phyloP scores from a whole-genome alignment of 1,140 invertebrate genomes.

The Trachymyrmex cornetzi region DNA sequence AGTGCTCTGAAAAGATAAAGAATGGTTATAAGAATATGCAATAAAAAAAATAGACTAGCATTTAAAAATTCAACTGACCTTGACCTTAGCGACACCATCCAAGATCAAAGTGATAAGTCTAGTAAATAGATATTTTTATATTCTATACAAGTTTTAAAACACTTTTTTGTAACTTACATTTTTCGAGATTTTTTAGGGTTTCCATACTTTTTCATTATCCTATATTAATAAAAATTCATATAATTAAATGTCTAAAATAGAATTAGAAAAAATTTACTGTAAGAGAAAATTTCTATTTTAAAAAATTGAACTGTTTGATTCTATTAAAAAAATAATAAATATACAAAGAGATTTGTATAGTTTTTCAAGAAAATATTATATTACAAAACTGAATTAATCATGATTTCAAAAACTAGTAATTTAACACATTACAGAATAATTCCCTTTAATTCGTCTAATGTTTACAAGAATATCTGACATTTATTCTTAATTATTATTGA shows the following conservation, averaged over 20 bases:
- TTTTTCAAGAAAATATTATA: not conserved
- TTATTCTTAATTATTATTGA: not conserved
- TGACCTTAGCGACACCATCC: no score
- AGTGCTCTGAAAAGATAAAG: no score
- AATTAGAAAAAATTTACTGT: not conserved
- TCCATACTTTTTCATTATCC: no score
- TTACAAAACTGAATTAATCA: not conserved
- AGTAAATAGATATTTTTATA: no score
- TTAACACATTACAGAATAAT: slow-evolving; percentile 19
- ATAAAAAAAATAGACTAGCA: no score
- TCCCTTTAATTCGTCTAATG: not conserved
- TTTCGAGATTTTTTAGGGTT: no score
- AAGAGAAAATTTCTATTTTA: not conserved
- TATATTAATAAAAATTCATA: not conserved
- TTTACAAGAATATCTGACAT: not conserved
- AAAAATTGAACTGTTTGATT: not conserved
- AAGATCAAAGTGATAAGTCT: no score
- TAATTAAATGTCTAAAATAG: not conserved
- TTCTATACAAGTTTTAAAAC: no score
- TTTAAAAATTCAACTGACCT: no score
- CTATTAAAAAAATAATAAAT: not conserved
- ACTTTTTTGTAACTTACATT: no score
- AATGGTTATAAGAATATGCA: no score
- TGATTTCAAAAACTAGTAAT: not conserved
- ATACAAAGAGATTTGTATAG: not conserved